phyloP scores from a whole-genome alignment of 2,797 vertebrate genomes.

The Scolopax rusticola region DNA sequence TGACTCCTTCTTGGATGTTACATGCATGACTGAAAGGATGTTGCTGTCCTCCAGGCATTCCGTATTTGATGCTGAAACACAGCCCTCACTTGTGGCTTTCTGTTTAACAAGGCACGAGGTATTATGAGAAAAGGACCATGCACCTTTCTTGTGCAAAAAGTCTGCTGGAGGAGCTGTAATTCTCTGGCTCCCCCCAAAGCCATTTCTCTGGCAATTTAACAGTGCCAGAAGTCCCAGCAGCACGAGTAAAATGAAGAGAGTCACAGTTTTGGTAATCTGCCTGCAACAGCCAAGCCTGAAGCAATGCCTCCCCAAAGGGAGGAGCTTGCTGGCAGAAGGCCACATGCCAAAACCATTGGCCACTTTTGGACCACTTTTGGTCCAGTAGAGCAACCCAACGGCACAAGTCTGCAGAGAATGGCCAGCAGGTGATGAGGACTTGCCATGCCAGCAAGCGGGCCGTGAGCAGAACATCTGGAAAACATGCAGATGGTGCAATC shows the following conservation, averaged over 20 bases:
- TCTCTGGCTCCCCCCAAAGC: background rate
- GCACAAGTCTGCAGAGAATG: background rate
- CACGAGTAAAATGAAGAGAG: background rate
- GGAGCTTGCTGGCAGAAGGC: background rate
- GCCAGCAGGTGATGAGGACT: background rate
- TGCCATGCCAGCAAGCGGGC: background rate
- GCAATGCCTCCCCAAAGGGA: background rate
- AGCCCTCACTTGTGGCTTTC: background rate
- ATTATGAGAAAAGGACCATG: background rate
- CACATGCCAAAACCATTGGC: fast-evolving
- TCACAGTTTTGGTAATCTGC: background rate
- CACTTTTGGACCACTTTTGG: background rate
- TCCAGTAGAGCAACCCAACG: fast-evolving
- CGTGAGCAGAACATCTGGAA: background rate
- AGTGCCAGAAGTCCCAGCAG: background rate
- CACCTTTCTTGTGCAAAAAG: background rate
- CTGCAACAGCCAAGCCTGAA: background rate
- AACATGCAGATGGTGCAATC: background rate
- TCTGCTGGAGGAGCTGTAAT: background rate
- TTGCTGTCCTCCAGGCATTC: background rate
- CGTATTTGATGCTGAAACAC: background rate
- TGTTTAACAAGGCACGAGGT: background rate
- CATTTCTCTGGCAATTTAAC: background rate
- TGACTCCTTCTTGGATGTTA: background rate
- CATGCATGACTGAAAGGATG: background rate